Base-by-base conservation (phyloP, 2,113 vertebrate genomes). In the Galeopterus variegatus region DNA sequence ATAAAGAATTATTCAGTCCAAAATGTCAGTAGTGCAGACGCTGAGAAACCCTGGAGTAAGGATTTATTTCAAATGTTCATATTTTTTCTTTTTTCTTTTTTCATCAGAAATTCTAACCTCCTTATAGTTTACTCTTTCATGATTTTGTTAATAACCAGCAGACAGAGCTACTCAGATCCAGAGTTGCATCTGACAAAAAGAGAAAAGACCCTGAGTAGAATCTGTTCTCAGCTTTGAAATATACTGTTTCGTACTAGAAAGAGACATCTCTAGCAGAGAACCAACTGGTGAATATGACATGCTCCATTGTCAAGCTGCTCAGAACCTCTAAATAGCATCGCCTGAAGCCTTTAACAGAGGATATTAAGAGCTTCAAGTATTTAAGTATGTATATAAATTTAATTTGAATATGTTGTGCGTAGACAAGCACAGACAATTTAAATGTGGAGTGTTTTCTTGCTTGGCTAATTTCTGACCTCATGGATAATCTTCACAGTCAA, bases 371-470 rank as follows among this genome's bases (percentile, higher is more conserved):
- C 54, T 85, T 60, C 88, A 76, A 91, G 19, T 82, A 33, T 70
- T 92, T 91, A 91, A 90, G 80, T 88, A 95, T n/a, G 50, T 36
- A 75, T 48, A 65, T 75, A 28, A 48, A 3, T 92, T 96, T 94
- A 90, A 75, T 93, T 88, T 81, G 65, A 76, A 65, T 91, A 88
- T 26, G 2, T 45, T 85, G 18, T 54, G 19, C 81, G n/a, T 62
- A 76, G 41, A 31, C 12, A 82, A 83, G 75, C 52, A 36, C 41
- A 70, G 94, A 88, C 19, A 72, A 77, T 48, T 94, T 89, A 87
- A 90, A 73, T 67, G n/a, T n/a, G 82, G n/a, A 50, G 41, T 0
- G 1, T 26, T 33, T 93, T 88, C 69, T 93, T 36, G 5, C 54
- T 88, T 14, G 77, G 31, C 8, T 95, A 13, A 56, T 81, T 95